phyloP scores from a whole-genome alignment of 2,888 invertebrate genomes.

The Eupithecia pulchellata region DNA sequence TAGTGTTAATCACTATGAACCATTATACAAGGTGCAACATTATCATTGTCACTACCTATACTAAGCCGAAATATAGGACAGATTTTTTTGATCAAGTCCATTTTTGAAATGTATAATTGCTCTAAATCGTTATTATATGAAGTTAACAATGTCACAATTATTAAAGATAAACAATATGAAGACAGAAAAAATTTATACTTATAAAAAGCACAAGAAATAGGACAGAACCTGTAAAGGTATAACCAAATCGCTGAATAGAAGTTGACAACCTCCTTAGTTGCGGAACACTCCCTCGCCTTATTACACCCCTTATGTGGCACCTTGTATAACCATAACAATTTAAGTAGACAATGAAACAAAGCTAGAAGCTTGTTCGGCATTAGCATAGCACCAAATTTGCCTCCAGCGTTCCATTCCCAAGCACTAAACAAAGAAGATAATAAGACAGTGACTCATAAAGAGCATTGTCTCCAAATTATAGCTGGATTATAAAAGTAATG shows the following conservation, averaged over 20 bases:
- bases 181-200: too few relatives aligned
- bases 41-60: neutral
- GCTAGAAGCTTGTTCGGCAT: slow-evolving; percentile 23
- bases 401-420: slow-evolving; percentile 19
- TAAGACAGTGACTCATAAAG: slow-evolving; percentile 58
- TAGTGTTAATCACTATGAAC: neutral
- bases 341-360: slow-evolving; percentile 7
- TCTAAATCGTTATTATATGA: too few relatives aligned
- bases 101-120: too few relatives aligned
- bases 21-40: neutral
- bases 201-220: neutral
- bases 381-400: slow-evolving; percentile 26
- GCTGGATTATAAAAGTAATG: slow-evolving; percentile 75
- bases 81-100: too few relatives aligned
- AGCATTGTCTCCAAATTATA: slow-evolving; percentile 70
- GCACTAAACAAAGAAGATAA: slow-evolving; percentile 47
- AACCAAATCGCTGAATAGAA: neutral
- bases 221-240: neutral
- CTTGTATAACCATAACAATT: slow-evolving; percentile 1
- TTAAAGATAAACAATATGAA: too few relatives aligned
- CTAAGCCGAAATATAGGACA: neutral
- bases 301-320: neutral
- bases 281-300: neutral
- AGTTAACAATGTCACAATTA: too few relatives aligned
- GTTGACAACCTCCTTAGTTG: neutral